Evolutionary conservation across 1,140 invertebrate genomes (phyloP).

Genomic region (Neodiprion virginianus): DNA sequence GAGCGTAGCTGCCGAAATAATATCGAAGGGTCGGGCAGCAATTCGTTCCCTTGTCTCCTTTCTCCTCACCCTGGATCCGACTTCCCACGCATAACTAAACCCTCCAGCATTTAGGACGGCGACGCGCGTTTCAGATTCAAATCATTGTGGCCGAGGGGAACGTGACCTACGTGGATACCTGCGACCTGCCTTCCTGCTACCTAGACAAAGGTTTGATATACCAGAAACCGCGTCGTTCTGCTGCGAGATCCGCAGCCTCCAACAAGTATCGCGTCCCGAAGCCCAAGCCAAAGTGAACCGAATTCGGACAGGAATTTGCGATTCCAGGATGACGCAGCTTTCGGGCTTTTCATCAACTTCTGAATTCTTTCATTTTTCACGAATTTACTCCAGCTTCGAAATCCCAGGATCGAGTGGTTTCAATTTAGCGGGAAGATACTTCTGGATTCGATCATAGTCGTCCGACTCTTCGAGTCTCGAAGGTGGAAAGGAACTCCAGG

Average conservation of each 20-base stretch:
- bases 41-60: background rate
- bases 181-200: background rate
- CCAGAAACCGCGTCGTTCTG: background rate
- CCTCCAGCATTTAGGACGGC: background rate
- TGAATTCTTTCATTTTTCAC: too few relatives aligned
- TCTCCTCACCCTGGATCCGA: background rate
- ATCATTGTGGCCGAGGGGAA: constrained; percentile 1
- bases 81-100: background rate
- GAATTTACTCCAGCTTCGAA: too few relatives aligned
- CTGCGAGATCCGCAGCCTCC: background rate
- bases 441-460: too few relatives aligned
- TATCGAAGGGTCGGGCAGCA: background rate
- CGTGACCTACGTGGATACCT: background rate
- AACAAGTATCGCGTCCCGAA: background rate
- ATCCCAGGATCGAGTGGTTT: too few relatives aligned
- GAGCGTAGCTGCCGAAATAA: background rate
- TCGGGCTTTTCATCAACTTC: background rate
- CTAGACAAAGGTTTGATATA: background rate
- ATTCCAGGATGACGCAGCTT: background rate
- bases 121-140: constrained; percentile 7
- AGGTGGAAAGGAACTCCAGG: too few relatives aligned
- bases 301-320: background rate
- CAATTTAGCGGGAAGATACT: too few relatives aligned
- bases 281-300: background rate
- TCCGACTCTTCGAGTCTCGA: too few relatives aligned